Percentiles rank a stretch among this genome's conserved stretches.
Evolutionary conservation across 1,140 invertebrate species (phyloP).

Genomic region (Conus betulinus): DNA sequence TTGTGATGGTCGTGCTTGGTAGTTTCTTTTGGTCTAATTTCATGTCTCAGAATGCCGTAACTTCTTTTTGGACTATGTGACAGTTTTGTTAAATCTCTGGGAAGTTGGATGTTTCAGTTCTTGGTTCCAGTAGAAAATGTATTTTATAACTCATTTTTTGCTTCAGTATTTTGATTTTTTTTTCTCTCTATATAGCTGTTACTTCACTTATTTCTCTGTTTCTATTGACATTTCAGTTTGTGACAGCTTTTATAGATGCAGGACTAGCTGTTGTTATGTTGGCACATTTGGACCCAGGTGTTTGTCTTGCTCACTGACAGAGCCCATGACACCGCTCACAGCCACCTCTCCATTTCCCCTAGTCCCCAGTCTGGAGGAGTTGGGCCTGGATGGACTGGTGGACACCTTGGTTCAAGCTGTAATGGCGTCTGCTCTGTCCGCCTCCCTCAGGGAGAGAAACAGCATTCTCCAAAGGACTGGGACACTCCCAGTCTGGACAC

Average conservation of each 20-base stretch:
- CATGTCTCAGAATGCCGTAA: too few relatives aligned
- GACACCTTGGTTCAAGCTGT: conserved; percentile 40
- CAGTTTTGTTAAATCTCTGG: too few relatives aligned
- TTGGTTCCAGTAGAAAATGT: too few relatives aligned
- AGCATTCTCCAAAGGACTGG: conserved; percentile 17
- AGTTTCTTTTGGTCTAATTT: too few relatives aligned
- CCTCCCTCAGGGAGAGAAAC: conserved; percentile 36
- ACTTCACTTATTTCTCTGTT: not conserved
- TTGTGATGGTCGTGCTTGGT: too few relatives aligned
- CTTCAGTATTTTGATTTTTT: conserved; percentile 6
- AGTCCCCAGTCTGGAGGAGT: conserved; percentile 12
- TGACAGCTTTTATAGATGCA: not conserved
- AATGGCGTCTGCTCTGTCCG: conserved; percentile 32
- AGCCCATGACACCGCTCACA: not conserved
- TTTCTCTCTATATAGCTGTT: not conserved
- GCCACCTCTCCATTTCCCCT: not conserved
- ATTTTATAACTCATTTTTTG: not conserved
- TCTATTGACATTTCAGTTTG: not conserved
- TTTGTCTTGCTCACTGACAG: conserved; percentile 36
- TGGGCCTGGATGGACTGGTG: conserved; percentile 33
- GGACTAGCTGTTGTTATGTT: conserved; percentile 12
- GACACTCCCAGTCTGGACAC: not conserved
- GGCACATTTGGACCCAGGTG: not conserved
- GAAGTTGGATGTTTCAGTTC: too few relatives aligned
- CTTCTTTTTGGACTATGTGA: too few relatives aligned